Base-by-base conservation (phyloP, 2,797 vertebrate species). In the Emys orbicularis region DNA sequence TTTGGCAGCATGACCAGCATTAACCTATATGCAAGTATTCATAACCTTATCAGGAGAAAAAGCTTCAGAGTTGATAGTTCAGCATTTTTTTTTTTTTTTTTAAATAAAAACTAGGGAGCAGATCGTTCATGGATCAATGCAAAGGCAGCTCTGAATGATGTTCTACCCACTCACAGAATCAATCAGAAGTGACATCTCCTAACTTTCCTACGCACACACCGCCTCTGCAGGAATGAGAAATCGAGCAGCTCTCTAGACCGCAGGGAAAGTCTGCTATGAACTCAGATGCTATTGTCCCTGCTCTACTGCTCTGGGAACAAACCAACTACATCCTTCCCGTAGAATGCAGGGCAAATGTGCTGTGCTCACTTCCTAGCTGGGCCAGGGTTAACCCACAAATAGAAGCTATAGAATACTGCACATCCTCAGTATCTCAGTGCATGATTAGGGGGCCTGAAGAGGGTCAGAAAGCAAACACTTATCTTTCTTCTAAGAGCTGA, bases 351-450 rank as follows among this genome's bases (percentile, higher is more conserved):
- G 15, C 27, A 8, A 1, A 56, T 88, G 2, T 4, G 8, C 44
- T 53, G 1, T 0, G 0, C 10, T 90, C 7, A 0, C 0, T 4
- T 8, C 2, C 5, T 77, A 81, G 31, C 5, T 4, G 10, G 59
- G 49, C 10, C 81, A 84, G 65, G 59, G 8, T 5, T 8, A 34
- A 85, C 68, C 16, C 29, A 53, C 8, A 65, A 44, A 15, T 10
- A 41, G n/a, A n/a, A n/a, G n/a, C n/a, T 72, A 25, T 23, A 72
- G 65, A 41, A 72, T 41, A 23, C 10, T 72, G 65, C 65, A 72
- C 4, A 47, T 8, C 41, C 25, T 76, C 44, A 16, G 44, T 34
- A 61, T 61, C 31, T 61, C 29, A 34, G 59, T 3, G 13, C 12
- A 61, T 31, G 6, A 61, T 61, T 5, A 12, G 59, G 29, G 6